These are phyloP conservation scores for Ciconia nigra DNA, from an alignment of 2,797 vertebrate genomes.

Conservation along the genomic window DNA sequence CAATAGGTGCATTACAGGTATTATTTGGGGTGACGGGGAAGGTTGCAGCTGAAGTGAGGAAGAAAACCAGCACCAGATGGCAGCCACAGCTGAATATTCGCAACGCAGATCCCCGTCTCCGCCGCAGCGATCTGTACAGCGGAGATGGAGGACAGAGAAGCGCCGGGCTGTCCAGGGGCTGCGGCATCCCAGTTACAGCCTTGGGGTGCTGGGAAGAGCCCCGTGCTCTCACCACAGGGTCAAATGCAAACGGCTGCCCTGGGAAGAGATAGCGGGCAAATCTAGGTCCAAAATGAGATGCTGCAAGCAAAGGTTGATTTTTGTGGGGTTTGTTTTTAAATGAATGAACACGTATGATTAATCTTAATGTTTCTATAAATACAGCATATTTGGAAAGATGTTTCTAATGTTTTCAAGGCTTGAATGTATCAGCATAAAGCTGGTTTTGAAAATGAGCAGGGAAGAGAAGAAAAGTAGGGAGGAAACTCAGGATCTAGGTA, in stretches of 20 bases:
- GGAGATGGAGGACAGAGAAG: no score
- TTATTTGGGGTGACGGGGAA: background rate
- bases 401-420: background rate
- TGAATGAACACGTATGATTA: background rate
- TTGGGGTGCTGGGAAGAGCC: no score
- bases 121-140: background rate
- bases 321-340: background rate
- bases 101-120: background rate
- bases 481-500: background rate
- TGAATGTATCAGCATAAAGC: background rate
- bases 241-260: background rate
- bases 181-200: background rate
- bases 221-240: background rate
- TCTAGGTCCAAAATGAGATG: background rate
- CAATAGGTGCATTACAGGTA: rapidly evolving
- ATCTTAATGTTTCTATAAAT: background rate
- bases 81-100: background rate
- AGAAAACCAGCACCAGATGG: background rate
- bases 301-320: background rate
- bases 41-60: background rate
- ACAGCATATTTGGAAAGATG: background rate
- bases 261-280: background rate
- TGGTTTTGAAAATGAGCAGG: background rate
- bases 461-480: background rate
- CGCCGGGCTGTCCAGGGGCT: background rate